These are phyloP conservation scores for Cheirogaleus major DNA, from an alignment of 2,797 vertebrate species.

Conservation along the genomic window DNA sequence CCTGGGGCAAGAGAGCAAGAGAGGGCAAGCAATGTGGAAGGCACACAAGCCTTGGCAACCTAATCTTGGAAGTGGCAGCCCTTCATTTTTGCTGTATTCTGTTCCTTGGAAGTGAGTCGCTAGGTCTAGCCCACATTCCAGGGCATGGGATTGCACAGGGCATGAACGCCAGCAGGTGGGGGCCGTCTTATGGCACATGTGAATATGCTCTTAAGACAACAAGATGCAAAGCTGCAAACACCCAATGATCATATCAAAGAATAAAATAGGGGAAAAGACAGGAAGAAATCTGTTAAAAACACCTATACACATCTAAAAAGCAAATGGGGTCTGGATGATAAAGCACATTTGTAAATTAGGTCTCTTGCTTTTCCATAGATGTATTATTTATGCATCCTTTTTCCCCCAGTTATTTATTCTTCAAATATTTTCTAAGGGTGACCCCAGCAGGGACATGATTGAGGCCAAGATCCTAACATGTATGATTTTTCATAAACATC, in stretches of 20 bases:
- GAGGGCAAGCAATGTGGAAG: not conserved
- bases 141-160: not conserved
- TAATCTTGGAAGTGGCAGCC: not conserved
- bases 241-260: not conserved
- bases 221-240: not conserved
- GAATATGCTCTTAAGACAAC: not conserved
- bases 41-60: not conserved
- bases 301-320: not conserved
- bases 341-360: not conserved
- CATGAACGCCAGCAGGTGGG: not conserved
- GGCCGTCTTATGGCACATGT: not conserved
- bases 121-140: not conserved
- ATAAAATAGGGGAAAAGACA: not conserved
- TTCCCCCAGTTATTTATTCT: not conserved
- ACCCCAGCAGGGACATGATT: not conserved
- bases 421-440: not conserved
- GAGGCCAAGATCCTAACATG: not conserved
- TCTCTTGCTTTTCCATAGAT: not conserved
- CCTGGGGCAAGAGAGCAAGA: not conserved
- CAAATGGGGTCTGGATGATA: not conserved
- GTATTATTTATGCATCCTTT: not conserved
- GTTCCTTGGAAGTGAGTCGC: not conserved
- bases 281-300: not conserved
- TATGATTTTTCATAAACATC: not conserved
- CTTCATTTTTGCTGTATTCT: not conserved